Base-by-base conservation (phyloP, 64 coral and sea anemone species). In the Trachythela sp. region DNA sequence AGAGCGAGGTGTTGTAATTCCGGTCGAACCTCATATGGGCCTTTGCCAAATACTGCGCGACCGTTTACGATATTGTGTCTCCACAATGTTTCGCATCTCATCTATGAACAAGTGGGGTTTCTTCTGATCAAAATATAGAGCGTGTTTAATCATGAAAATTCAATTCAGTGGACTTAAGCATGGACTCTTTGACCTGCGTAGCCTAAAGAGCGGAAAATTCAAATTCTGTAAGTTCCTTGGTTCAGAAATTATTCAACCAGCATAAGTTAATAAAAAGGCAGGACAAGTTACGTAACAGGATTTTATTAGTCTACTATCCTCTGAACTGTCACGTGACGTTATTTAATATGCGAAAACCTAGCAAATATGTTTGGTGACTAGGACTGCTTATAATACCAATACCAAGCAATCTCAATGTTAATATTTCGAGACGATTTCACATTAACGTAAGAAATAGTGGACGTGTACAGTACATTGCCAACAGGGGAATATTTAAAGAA, bases 1-100 rank as follows among this genome's bases (percentile, higher is more conserved):
- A 80, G 27, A 18, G 75, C 33, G 33, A 80, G 38, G 20, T 80
- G 75, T 29, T 80, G 75, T n/a, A 80, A 80, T 37, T 80, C 75
- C 18, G 75, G 15, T 11, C 7, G 34, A 80, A 80, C 20, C 32
- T 80, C 75, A 30, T 80, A 80, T 39, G 75, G 75, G 13, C 75
- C 75, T 37, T 80, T 39, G 32, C 75, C 75, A 2, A 80, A 80
- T 18, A 80, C 75, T 15, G 75, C 75, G 17, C 75, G 75, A 80
- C 34, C 10, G 32, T 80, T 80, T 80, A 8, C 75, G 32, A 80
- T 37, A 80, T 38, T 80, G 75, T 37, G 75, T 80, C 20, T 80
- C 75, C 8, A 80, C 34, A 22, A 39, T 80, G 34, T 80, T 37
- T 39, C 18, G 32, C 8, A 80, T 11, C 14, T 35, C 75, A 29